Evolutionary conservation across 2,113 vertebrate species (phyloP).

Genomic region (Leucoraja erinaceus): DNA sequence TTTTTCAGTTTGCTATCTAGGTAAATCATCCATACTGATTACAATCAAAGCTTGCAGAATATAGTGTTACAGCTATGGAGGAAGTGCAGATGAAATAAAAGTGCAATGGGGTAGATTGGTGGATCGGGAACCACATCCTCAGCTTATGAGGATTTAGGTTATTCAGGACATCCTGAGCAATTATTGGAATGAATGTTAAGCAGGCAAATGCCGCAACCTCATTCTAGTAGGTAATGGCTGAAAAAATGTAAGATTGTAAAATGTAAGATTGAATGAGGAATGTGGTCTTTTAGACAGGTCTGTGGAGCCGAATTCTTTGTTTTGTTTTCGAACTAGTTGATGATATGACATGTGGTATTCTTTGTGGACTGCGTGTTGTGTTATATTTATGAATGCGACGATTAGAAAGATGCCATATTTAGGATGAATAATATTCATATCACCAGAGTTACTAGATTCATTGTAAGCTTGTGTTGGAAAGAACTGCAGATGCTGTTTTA

Average conservation of each 20-base stretch:
- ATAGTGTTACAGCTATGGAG: no score
- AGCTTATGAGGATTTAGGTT: no score
- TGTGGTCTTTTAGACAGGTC: neutral
- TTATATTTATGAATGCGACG: neutral
- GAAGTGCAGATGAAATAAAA: no score
- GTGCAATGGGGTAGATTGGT: no score
- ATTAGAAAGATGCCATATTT: neutral
- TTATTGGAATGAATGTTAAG: neutral
- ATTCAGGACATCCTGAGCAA: neutral
- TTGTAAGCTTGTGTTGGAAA: neutral
- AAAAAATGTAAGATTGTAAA: neutral
- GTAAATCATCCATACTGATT: no score
- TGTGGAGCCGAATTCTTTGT: neutral
- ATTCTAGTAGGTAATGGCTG: neutral
- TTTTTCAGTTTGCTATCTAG: no score
- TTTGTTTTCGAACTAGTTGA: neutral
- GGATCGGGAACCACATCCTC: no score
- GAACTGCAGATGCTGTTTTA: no score
- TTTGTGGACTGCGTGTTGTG: neutral
- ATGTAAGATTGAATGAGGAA: neutral
- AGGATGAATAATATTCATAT: neutral
- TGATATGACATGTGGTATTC: neutral
- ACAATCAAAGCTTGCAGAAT: no score
- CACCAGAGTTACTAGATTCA: neutral
- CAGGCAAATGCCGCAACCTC: neutral